phyloP scores from a whole-genome alignment of 2,113 vertebrate species.

The Heloderma charlesbogerti region DNA sequence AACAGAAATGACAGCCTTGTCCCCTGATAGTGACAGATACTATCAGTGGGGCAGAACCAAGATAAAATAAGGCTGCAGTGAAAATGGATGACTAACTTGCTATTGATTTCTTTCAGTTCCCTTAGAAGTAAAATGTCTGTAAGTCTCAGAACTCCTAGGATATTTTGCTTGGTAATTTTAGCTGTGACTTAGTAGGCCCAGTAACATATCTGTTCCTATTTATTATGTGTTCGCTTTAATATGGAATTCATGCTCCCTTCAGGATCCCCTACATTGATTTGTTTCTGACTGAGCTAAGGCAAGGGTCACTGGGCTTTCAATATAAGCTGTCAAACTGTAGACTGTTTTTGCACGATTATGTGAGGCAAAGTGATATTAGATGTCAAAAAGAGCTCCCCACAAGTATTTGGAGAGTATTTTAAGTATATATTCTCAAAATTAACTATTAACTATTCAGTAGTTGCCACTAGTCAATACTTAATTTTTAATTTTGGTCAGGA shows the following conservation, averaged over 20 bases:
- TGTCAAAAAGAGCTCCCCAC: neutral
- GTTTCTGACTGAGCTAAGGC: conserved; percentile 40
- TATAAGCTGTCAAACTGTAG: conserved; percentile 21
- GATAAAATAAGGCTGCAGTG: conserved; percentile 34
- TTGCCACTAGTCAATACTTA: neutral
- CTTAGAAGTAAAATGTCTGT: conserved; percentile 48
- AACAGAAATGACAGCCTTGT: conserved; percentile 18
- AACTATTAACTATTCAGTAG: neutral
- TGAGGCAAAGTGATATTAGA: conserved; percentile 44
- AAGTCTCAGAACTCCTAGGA: conserved; percentile 25
- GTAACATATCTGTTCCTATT: conserved; percentile 48
- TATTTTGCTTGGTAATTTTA: conserved; percentile 47
- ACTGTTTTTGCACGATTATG: neutral
- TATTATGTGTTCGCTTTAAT: conserved; percentile 40
- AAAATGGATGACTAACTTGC: conserved; percentile 59
- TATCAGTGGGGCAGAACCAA: conserved; percentile 39
- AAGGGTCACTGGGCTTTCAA: conserved; percentile 44
- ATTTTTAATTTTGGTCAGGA: neutral
- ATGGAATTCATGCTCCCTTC: conserved; percentile 51
- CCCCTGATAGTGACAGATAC: conserved; percentile 32
- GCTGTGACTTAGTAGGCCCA: conserved; percentile 27
- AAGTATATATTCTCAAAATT: neutral
- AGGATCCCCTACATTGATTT: conserved; percentile 8
- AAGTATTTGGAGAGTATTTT: neutral
- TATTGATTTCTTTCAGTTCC: conserved; percentile 62